Evolutionary conservation across 2,113 vertebrate species (phyloP), one percentile per base, ranked within the genome.

Genomic region (Gracilinanus agilis): DNA sequence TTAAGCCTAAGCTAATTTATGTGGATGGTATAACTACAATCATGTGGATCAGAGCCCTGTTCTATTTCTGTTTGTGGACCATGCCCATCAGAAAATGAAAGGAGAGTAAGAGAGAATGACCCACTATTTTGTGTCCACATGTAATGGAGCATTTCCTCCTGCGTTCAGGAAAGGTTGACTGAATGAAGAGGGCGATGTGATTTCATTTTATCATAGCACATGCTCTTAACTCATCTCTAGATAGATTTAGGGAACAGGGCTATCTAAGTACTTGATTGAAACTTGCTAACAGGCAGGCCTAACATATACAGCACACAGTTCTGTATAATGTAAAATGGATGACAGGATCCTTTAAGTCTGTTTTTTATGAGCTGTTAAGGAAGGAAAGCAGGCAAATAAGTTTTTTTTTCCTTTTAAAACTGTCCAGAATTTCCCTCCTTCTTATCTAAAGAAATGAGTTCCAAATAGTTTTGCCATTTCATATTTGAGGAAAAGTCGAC

Each of bases 351-450:
- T 88, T 34, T 83, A 83, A 83, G 67, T 83, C 67, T 83, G 67
- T 83, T 83, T 83, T 83, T 83, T 83, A 83, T 83, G 67, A 83
- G 67, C 67, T 83, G 67, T 83, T 83, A 83, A 83, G 67, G n/a
- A 83, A 83, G 67, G 67, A 83, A 83, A 83, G 67, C 67, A 83
- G 67, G 67, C 67, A 83, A 83, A 83, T 83, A 83, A 83, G 67
- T 5, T n/a, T 40, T 83, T 75, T 40, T 9, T 7, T 19, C n/a
- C 67, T 83, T 83, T 83, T 83, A 83, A 83, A 83, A 83, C 67
- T 83, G n/a, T 40, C 67, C 67, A 83, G 67, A 83, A 83, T 83
- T 83, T 83, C n/a, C 67, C 67, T 83, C 67, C 23, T 83, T 83
- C 67, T 83, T 83, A 83, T 83, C 67, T 83, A 40, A 83, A 83